Evolutionary conservation across 2,797 vertebrate genomes (phyloP).

Genomic region (Myotis myotis): DNA sequence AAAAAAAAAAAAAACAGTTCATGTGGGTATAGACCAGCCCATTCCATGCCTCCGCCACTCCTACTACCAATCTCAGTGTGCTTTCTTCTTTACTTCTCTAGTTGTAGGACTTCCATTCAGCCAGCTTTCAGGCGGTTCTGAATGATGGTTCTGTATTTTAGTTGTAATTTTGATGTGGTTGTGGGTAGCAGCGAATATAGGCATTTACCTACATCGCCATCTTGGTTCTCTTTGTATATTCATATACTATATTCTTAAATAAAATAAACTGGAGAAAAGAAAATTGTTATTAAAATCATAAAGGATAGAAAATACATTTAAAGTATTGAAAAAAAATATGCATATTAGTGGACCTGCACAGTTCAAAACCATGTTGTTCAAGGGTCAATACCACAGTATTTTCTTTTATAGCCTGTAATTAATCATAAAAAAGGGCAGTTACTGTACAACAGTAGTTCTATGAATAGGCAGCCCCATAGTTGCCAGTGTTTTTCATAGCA

Average conservation of each 20-base stretch:
- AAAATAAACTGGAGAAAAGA: not conserved
- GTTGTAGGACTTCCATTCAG: no score
- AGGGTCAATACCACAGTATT: not conserved
- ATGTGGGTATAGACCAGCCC: no score
- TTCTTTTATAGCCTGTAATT: not conserved
- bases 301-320: not conserved
- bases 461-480: not conserved
- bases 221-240: no score
- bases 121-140: no score
- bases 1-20: no score
- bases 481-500: constrained; percentile 21
- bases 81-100: no score
- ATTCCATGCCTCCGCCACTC: no score
- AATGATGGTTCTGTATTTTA: no score
- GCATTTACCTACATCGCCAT: no score
- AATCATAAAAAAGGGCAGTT: not conserved
- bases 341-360: not conserved
- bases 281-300: not conserved
- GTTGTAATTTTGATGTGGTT: no score
- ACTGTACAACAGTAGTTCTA: not conserved
- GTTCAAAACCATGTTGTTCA: not conserved
- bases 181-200: no score
- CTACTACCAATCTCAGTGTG: no score
- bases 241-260: not conserved
- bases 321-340: not conserved